phyloP scores from a whole-genome alignment of 35 echinoderm and acorn worm species.

The Ophioderma brevispina region DNA sequence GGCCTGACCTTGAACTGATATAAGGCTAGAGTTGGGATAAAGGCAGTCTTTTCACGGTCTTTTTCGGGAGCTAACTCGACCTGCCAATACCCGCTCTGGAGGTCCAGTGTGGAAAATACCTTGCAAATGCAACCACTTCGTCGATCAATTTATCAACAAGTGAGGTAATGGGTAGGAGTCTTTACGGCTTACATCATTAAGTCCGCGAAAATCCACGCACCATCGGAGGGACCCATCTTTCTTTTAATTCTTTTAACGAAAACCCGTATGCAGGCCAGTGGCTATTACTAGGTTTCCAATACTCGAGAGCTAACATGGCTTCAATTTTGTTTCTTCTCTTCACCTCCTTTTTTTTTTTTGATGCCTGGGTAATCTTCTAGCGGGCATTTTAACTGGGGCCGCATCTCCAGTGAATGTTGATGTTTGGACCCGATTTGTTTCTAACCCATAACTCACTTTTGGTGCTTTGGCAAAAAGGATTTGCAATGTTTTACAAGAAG shows the following conservation, averaged over 20 bases:
- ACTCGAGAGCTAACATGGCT: constrained; percentile 21
- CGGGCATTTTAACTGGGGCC: constrained; percentile 34
- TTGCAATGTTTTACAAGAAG: not conserved
- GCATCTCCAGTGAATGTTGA: not conserved
- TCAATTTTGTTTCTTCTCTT: constrained; percentile 59
- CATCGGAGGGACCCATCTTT: constrained; percentile 31
- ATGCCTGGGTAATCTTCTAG: constrained; percentile 39
- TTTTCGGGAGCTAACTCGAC: constrained; percentile 14
- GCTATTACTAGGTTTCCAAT: constrained; percentile 28
- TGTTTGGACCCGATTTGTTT: constrained; percentile 6
- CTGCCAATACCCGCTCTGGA: constrained; percentile 59
- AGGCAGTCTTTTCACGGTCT: constrained; percentile 55
- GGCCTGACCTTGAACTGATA: constrained; percentile 61
- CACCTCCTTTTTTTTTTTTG: constrained; percentile 45
- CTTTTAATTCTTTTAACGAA: constrained; percentile 40
- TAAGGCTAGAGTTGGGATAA: constrained; percentile 26
- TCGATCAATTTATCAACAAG: constrained; percentile 37
- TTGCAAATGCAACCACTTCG: not conserved
- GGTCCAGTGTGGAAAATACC: constrained; percentile 42
- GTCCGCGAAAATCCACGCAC: constrained; percentile 48
- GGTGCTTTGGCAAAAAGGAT: not conserved
- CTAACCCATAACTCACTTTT: not conserved
- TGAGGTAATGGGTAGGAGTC: constrained; percentile 55
- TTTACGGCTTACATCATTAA: constrained; percentile 44
- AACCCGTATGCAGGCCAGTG: constrained; percentile 59